These are phyloP conservation scores for Anastrepha ludens DNA, from an alignment of 1,140 invertebrate species.

Conservation along the genomic window DNA sequence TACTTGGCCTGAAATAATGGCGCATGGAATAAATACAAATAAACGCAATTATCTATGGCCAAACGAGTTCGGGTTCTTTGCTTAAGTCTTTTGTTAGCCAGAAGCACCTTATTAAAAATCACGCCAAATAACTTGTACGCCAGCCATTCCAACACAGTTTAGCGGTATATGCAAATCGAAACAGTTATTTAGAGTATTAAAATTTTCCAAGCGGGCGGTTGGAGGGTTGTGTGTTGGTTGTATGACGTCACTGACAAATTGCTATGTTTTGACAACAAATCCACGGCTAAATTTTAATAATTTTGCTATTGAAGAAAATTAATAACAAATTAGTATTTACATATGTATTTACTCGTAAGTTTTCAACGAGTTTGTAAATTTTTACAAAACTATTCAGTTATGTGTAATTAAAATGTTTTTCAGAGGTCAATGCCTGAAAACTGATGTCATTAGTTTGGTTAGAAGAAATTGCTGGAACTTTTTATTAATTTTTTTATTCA, in stretches of 20 bases:
- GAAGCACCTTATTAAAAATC: neutral
- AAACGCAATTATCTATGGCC: neutral
- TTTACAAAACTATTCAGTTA: neutral
- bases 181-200: neutral
- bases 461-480: too few species aligned
- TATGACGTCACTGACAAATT: neutral
- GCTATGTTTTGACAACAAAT: neutral
- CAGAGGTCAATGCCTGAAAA: too few species aligned
- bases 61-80: neutral
- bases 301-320: neutral
- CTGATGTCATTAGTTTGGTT: too few species aligned
- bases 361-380: neutral
- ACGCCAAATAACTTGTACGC: neutral
- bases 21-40: conserved; percentile 12
- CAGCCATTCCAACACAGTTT: neutral
- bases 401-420: too few species aligned
- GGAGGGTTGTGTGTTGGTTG: neutral
- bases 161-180: neutral
- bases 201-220: neutral
- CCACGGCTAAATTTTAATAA: neutral
- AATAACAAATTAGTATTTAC: conserved; percentile 14
- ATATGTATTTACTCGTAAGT: neutral
- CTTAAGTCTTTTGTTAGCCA: conserved; percentile 20
- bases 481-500: too few species aligned
- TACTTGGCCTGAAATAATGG: neutral